phyloP scores from a whole-genome alignment of 2,797 vertebrate genomes.

The Bradypodion ventrale region DNA sequence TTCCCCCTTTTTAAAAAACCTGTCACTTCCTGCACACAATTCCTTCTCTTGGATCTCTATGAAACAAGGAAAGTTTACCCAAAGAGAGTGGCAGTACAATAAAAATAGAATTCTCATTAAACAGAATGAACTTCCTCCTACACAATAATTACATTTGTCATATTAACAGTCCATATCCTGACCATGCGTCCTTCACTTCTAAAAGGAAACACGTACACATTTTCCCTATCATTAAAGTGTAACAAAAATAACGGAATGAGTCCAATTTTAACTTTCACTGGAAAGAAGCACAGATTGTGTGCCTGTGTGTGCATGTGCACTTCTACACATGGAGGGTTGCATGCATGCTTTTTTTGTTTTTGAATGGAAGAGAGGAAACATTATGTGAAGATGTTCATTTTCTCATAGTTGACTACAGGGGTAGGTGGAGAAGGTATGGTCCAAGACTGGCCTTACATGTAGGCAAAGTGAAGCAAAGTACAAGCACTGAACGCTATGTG shows the following conservation, averaged over 20 bases:
- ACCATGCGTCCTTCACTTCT: slow-evolving; percentile 52
- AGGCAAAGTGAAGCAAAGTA: too few relatives aligned
- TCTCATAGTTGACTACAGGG: background rate
- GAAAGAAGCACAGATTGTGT: slow-evolving; percentile 19
- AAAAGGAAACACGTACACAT: slow-evolving; percentile 67
- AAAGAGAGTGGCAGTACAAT: slow-evolving; percentile 41
- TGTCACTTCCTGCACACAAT: slow-evolving; percentile 59
- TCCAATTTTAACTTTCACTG: slow-evolving; percentile 24
- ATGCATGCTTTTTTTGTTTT: background rate
- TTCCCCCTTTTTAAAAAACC: background rate
- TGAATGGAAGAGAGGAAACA: background rate
- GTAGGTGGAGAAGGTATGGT: too few relatives aligned
- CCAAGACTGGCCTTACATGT: too few relatives aligned
- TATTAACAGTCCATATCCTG: slow-evolving; percentile 70
- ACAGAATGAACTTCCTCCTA: slow-evolving; percentile 67
- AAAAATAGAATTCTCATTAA: slow-evolving; percentile 64
- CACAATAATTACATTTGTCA: slow-evolving; percentile 62
- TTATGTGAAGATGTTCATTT: background rate
- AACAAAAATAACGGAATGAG: slow-evolving; percentile 27
- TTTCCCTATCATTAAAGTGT: slow-evolving; percentile 47
- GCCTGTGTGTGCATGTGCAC: too few relatives aligned
- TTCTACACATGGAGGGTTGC: background rate
- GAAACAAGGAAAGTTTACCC: slow-evolving; percentile 29
- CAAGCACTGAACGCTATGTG: too few relatives aligned
- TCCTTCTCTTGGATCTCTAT: slow-evolving; percentile 35